Evolutionary conservation across 2,797 vertebrate genomes (phyloP), one percentile per base, ranked within the genome.

Genomic region (Galago senegalensis): DNA sequence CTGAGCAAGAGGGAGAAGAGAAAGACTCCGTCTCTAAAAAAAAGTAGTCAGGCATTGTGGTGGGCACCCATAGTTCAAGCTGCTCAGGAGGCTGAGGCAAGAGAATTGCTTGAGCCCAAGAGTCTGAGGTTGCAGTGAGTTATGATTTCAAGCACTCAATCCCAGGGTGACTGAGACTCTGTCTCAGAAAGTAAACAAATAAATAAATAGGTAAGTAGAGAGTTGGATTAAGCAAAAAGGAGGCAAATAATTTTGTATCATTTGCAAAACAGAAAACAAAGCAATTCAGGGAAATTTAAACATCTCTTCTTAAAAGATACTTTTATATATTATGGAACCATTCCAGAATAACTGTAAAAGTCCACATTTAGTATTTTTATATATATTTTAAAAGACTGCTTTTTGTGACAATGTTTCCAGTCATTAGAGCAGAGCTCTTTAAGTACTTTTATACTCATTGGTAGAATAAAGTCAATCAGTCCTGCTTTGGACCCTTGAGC

Each of bases 261-360:
- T 31, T 77, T 89, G 43, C 13, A 87, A 85, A 93, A 82, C 56
- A 89, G 25, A 82, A 96, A 93, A 70, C 43, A 87, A 96, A 91
- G 34, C 23, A 91, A 91, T 83, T 61, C 11, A 34, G n/a, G 31
- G 40, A 70, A 92, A 63, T 29, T 23, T 63, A 60, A 73, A 29
- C 7, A 67, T n/a, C 12, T 79, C 58, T 85, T 86, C 43, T 63
- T 63, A n/a, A 95, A 95, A 89, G 43, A 63, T 93, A 69, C 23
- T 84, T 91, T 53, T 40, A 31, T 63, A 40, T 61, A 17, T 6
- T 49, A 34, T 5, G 14, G 56, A 75, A 17, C 21, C 37, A 46
- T 92, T 89, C 7, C 56, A 65, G 61, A 96, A 87, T 91, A 82
- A 87, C 58, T 91, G 14, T 23, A 79, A 53, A 96, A 75, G 25